Evolutionary conservation across 2,113 vertebrate species (phyloP), one percentile per base, ranked within the genome.

Genomic region (Dicrurus megarhynchus): DNA sequence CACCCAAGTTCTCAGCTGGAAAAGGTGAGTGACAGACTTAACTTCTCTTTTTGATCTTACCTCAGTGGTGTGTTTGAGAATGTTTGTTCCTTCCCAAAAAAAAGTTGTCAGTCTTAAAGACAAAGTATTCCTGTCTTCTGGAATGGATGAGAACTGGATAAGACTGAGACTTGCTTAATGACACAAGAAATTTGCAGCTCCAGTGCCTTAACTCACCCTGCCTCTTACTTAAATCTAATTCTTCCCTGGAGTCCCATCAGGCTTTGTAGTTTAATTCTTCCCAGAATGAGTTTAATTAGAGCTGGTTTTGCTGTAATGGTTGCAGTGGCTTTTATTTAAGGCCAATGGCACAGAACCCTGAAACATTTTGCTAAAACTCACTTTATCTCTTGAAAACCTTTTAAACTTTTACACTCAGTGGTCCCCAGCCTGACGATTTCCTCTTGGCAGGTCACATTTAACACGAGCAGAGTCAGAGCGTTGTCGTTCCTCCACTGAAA

Each of bases 401-500:
- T 77, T 39, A 12, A 20, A 67, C 19, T 41, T 28, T 15, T 9
- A 22, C 17, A 3, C 17, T 7, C 17, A 65, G 76, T 35, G 32
- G n/a, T 59, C 16, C 46, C 60, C 46, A 52, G 69, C 35, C 20
- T 27, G 44, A 27, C 2, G 8, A 23, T 92, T 95, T 94, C 46
- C 73, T 78, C 85, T 26, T 95, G 94, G 71, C 92, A 64, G 85
- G 82, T 90, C 96, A 79, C 91, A 60, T 19, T 81, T 59, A 70
- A 59, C n/a, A 5, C 2, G 18, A 61, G 81, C 11, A 32, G 65
- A 59, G 70, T 11, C 16, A 3, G 60, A 47, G 32, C 3, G 3
- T 50, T 78, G 47, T 47, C 4, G 1, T 47, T 90, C 52, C 2
- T 9, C 4, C 5, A 1, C 39, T 47, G 89, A 79, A 67, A 63